Base-by-base conservation (phyloP, 2,888 invertebrate species). In the Hemaris fuciformis region DNA sequence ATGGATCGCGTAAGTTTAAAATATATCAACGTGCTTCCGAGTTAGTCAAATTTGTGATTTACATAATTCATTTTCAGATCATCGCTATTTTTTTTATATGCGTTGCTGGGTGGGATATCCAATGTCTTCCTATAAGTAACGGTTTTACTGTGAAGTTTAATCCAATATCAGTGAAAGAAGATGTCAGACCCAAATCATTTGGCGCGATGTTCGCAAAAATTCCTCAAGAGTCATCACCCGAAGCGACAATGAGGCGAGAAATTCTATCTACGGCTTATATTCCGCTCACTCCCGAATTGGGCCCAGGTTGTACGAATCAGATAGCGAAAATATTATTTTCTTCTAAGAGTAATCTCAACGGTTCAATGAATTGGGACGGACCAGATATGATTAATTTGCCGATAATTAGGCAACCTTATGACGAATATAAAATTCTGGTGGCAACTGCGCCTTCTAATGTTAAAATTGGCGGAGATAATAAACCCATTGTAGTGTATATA, bases 361-460 rank as follows among this genome's bases (percentile, higher is more conserved):
- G n/a, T 15, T 41, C 42, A n/a, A 23, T 10, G 15, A n/a, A n/a
- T 15, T 18, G n/a, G 15, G 25, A 46, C 8, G 45, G 63, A 18
- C 64, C 64, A 3, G 76, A 76, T 62, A 77, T 75, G 59, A 75
- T 88, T 15, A 83, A 83, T 63, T 71, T 90, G 57, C 89, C 91
- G 0, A 66, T 88, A 4, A 59, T 87, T 3, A 76, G 73, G 5
- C 84, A 87, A 42, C 79, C 83, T 0, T 81, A 74, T 41, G 68
- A 76, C 1, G 73, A 84, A 48, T 91, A 90, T 61, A 88, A 87
- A 64, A 76, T 91, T n/a, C 62, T 91, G 42, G 84, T 91, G 0
- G 91, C 84, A 0, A 79, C 81, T 0, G 89, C 91, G 0, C 91
- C 91, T 0, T 76, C 83, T 0, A 70, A 84, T 45, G 62, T 89